phyloP scores from a whole-genome alignment of 2,113 vertebrate species.

The Pseudopodoces humilis region DNA sequence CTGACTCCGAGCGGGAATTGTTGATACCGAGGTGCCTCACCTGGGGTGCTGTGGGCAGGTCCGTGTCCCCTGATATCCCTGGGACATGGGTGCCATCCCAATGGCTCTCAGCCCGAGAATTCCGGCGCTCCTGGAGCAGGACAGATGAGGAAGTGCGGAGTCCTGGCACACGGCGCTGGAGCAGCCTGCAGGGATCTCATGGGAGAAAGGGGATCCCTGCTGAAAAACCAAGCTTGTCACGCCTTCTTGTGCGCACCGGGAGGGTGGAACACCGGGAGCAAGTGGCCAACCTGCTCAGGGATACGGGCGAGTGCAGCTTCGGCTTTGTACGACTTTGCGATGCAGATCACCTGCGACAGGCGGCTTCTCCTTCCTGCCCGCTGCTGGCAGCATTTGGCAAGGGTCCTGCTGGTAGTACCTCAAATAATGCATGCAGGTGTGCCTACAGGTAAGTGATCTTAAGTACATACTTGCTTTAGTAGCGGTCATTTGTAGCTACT shows the following conservation, averaged over 20 bases:
- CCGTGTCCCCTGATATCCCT: background rate
- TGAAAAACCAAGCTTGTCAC: background rate
- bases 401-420: background rate
- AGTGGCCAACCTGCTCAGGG: background rate
- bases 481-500: background rate
- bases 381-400: background rate
- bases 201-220: background rate
- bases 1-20: background rate
- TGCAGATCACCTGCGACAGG: no score
- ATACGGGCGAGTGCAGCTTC: background rate
- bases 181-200: background rate
- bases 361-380: background rate
- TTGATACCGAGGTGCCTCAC: background rate
- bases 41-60: background rate
- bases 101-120: background rate
- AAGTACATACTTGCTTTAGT: background rate
- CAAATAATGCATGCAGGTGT: background rate
- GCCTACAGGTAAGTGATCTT: background rate
- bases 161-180: background rate
- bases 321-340: accelerated
- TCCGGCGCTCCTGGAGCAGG: background rate
- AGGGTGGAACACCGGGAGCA: background rate
- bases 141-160: no score
- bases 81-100: background rate
- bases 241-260: background rate